Conservation (phyloP, 2,888 invertebrate genomes). For the Orthonevra nobilis region DNA sequence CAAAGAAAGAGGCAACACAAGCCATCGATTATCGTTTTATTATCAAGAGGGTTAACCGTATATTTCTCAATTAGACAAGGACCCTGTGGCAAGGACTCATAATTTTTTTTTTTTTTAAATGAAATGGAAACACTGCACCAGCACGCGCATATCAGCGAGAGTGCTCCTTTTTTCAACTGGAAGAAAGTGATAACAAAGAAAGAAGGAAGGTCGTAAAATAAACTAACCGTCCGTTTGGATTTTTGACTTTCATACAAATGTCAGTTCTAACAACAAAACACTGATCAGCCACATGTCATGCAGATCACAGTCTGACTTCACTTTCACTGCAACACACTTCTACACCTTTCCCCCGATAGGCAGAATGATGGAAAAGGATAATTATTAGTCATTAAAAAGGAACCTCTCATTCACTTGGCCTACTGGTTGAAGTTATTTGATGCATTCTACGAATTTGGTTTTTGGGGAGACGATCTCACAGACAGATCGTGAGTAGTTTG, state of each 20-base stretch:
- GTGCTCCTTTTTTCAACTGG: slow-evolving; percentile 4
- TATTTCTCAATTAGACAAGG: slow-evolving; percentile 68
- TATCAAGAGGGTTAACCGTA: slow-evolving; percentile 57
- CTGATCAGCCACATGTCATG: slow-evolving; percentile 62
- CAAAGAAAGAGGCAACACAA: slow-evolving; percentile 41
- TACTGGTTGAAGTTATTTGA: slow-evolving; percentile 5
- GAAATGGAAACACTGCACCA: slow-evolving; percentile 3
- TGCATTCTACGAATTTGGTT: slow-evolving; percentile 32
- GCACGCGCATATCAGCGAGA: slow-evolving; percentile 12
- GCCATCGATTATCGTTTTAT: slow-evolving; percentile 60
- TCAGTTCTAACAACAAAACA: slow-evolving; percentile 28
- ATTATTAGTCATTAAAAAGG: slow-evolving; percentile 40
- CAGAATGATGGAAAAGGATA: slow-evolving; percentile 20
- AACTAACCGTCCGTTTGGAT: slow-evolving; percentile 40
- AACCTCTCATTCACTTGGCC: slow-evolving; percentile 27
- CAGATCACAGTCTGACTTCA: slow-evolving; percentile 20
- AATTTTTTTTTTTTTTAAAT: slow-evolving; percentile 9
- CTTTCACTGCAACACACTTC: slow-evolving; percentile 33
- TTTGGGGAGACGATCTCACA: slow-evolving; percentile 28
- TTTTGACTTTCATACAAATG: slow-evolving; percentile 45
- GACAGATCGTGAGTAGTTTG: slow-evolving; percentile 48
- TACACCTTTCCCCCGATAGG: not conserved
- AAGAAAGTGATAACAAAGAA: slow-evolving; percentile 51
- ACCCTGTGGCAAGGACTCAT: slow-evolving; percentile 38
- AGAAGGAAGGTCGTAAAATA: slow-evolving; percentile 23